Percentiles rank a stretch among this genome's conserved stretches.
Evolutionary conservation across 2,888 invertebrate species (phyloP).

Genomic region (Caradrina kadenii): DNA sequence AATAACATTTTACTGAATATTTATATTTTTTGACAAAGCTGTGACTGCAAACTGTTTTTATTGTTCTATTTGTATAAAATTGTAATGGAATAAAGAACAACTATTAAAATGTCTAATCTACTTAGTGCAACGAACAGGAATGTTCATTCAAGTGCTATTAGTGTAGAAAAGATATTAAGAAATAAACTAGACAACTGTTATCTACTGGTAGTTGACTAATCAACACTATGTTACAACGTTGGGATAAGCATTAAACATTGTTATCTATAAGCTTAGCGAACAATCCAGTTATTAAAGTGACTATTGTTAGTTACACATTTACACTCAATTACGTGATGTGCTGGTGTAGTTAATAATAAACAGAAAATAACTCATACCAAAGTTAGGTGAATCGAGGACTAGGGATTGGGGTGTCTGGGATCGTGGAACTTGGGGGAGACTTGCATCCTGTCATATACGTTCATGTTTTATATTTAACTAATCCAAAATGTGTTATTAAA

Average conservation of each 20-base stretch:
- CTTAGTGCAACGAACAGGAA: constrained; percentile 53
- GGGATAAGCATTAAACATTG: constrained; percentile 53
- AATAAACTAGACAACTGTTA: constrained; percentile 47
- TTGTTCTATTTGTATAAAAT: constrained; percentile 7
- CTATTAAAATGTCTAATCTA: constrained; percentile 53
- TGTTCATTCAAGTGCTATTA: constrained; percentile 56
- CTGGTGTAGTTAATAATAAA: constrained; percentile 63
- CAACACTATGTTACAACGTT: constrained; percentile 39
- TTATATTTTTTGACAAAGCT: constrained; percentile 12
- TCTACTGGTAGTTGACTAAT: constrained; percentile 51
- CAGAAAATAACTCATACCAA: constrained; percentile 65
- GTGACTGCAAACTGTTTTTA: constrained; percentile 5
- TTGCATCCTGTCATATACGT: constrained; percentile 55
- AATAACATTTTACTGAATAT: constrained; percentile 58
- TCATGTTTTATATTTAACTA: constrained; percentile 7
- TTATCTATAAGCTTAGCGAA: constrained; percentile 70
- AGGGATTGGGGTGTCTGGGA: constrained; percentile 59
- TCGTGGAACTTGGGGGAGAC: constrained; percentile 46
- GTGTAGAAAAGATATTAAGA: constrained; percentile 46
- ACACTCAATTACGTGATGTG: constrained; percentile 63
- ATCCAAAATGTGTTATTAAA: neutral
- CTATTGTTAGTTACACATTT: constrained; percentile 70
- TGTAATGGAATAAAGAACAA: constrained; percentile 1
- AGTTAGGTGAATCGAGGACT: constrained; percentile 57
- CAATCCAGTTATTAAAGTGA: constrained; percentile 65